Evolutionary conservation across 2,888 invertebrate species (phyloP).

Genomic region (Bibio marci): DNA sequence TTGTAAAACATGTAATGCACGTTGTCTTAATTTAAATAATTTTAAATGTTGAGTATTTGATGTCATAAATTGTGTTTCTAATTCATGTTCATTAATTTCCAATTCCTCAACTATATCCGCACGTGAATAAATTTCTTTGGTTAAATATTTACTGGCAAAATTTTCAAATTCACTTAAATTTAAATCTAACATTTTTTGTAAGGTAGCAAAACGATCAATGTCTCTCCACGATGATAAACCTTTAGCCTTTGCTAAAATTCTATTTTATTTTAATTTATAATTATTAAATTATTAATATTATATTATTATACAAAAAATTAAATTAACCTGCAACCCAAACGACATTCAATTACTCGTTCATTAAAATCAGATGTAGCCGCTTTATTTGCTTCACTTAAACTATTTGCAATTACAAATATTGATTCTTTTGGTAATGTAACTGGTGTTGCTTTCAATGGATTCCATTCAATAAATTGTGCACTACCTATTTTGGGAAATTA

Average conservation of each 20-base stretch:
- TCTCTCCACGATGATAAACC: slow-evolving; percentile 41
- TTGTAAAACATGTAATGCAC: slow-evolving; percentile 79
- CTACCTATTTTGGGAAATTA: slow-evolving; percentile 30
- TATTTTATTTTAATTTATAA: slow-evolving; percentile 17
- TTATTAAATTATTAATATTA: slow-evolving; percentile 12
- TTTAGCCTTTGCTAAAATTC: slow-evolving; percentile 45
- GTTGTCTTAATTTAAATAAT: slow-evolving; percentile 61
- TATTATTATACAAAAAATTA: slow-evolving; percentile 15
- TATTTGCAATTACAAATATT: slow-evolving; percentile 87
- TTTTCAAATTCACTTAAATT: slow-evolving; percentile 49
- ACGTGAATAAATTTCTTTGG: slow-evolving; percentile 48
- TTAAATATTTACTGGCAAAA: slow-evolving; percentile 44
- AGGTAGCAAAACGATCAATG: slow-evolving; percentile 48
- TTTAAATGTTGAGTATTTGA: slow-evolving; percentile 42
- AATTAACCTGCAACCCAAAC: slow-evolving; percentile 72
- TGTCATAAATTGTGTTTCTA: slow-evolving; percentile 48
- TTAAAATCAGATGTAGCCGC: slow-evolving; percentile 87
- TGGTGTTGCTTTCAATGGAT: slow-evolving; percentile 61
- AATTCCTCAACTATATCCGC: slow-evolving; percentile 47
- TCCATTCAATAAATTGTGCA: slow-evolving; percentile 87
- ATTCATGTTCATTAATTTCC: slow-evolving; percentile 37
- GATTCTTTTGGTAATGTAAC: slow-evolving; percentile 68
- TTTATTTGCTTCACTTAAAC: slow-evolving; percentile 77
- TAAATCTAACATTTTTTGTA: slow-evolving; percentile 49
- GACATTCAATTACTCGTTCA: slow-evolving; percentile 84